Base-by-base conservation (phyloP, 2,797 vertebrate genomes). In the Neosilurus mollespiculum region DNA sequence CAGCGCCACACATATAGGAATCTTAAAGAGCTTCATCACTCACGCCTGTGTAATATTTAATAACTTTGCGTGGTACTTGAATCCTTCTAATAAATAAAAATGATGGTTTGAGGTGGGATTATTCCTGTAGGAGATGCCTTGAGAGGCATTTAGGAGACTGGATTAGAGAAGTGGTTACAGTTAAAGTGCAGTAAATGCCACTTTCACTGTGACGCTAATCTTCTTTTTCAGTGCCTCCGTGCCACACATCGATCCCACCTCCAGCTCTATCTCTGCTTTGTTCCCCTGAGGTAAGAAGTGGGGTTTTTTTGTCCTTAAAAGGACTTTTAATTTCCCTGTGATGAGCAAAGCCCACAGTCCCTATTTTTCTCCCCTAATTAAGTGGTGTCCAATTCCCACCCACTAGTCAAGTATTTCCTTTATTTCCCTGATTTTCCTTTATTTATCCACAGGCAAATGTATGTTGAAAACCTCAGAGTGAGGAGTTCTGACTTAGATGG, bases 271-370 rank as follows among this genome's bases (percentile, higher is more conserved):
- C 56, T 64, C 65, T 65, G 66, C 87, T 89, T 78, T 81, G 49
- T 84, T 83, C 62, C 71, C 78, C 67, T 11, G 56, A 62, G 67
- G 75, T 82, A 89, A 88, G 83, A 72, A 88, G 64, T 86, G 83
- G 61, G 3, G 30, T 54, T 82, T 64, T 70, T 84, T 73, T 83
- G 78, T 88, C 90, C 87, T 86, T 85, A 88, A 72, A 83, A 85
- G 80, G 77, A 87, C 84, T 87, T 93, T 90, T 90, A 90, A 90
- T 86, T 87, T 83, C 88, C 86, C 73, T 59, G 88, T 90, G 89
- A 92, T 84, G 86, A 87, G 87, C 88, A 90, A 84, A 88, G 78
- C 82, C 86, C 81, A 86, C 37, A 43, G 37, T 43, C 37, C 37
- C 37, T 43, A 2, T 43, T 43, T 6, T 6, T 2, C 37, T 43